Conservation (phyloP, 2,797 vertebrate genomes). For the Odontamblyopus rebecca region DNA sequence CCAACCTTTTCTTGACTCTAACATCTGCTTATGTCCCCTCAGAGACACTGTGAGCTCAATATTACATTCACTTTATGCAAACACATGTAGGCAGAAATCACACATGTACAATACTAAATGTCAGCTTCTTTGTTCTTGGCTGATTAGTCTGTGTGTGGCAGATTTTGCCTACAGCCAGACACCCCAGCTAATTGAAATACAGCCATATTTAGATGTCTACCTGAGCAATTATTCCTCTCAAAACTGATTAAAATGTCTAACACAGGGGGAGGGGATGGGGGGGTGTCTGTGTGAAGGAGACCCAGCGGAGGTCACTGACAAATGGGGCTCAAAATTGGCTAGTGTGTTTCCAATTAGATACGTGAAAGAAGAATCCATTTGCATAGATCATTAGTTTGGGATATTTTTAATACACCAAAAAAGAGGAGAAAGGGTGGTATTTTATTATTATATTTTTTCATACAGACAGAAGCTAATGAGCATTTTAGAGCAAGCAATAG, state of each 20-base stretch:
- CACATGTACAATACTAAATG: slow-evolving; percentile 38
- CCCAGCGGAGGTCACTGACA: slow-evolving; percentile 67
- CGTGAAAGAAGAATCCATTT: slow-evolving; percentile 65
- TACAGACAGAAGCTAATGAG: slow-evolving; percentile 40
- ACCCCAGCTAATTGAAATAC: slow-evolving; percentile 76
- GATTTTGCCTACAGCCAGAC: slow-evolving; percentile 68
- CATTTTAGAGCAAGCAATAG: not conserved
- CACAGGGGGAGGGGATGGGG: slow-evolving; percentile 14
- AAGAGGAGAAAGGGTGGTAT: slow-evolving; percentile 21
- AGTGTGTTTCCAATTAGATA: slow-evolving; percentile 71
- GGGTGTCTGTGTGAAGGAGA: slow-evolving; percentile 41
- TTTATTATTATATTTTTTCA: not conserved
- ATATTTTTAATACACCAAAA: slow-evolving; percentile 67
- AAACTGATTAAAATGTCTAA: slow-evolving; percentile 79
- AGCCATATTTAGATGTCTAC: slow-evolving; percentile 79
- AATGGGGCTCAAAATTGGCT: slow-evolving; percentile 72
- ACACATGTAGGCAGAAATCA: slow-evolving; percentile 25
- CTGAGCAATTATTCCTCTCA: slow-evolving; percentile 73
- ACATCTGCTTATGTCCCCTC: slow-evolving; percentile 23
- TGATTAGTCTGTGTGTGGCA: slow-evolving; percentile 63
- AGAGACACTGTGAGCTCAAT: slow-evolving; percentile 17
- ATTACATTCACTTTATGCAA: slow-evolving; percentile 23
- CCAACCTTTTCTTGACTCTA: not conserved
- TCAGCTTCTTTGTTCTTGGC: slow-evolving; percentile 59
- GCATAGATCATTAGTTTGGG: slow-evolving; percentile 71